Base-by-base conservation (phyloP, 30 jellyfish, hydroid and myxozoan genomes). In the Aurelia coerulea region DNA sequence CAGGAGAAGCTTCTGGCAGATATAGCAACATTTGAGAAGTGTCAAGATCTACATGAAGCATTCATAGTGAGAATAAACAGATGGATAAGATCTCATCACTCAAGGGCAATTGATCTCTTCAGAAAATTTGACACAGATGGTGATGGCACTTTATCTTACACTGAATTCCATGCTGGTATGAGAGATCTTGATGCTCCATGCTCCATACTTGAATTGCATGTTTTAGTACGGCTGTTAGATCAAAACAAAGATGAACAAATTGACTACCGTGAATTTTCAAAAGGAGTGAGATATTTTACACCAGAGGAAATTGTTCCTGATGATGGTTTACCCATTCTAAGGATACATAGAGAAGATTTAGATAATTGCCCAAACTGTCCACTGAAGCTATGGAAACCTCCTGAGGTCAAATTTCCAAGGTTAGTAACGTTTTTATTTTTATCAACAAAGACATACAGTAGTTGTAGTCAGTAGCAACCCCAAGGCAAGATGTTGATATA, bases 181-280 rank as follows among this genome's bases (percentile, higher is more conserved):
- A 37, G 94, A 68, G 97, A 90, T 69, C 90, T 90, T 16, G 79
- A 82, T 52, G 97, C 97, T 13, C 97, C 97, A 11, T 90, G 94
- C 79, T 68, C 87, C 16, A 52, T 16, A 16, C 29, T 90, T 17
- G 97, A 90, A 68, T 51, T 90, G 65, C 88, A 80, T 58, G 97
- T 90, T 35, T 74, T 90, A 23, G 89, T 94, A 66, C 76, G 83
- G 33, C 68, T 88, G 50, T 71, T 90, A 14, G 97, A 90, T 53
- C 65, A 52, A 51, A 71, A 90, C 74, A 70, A 68, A 4, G 80
- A 90, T 83, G 90, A 84, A 9, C 58, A 29, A n/a, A 37, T 90
- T 1, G 97, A 90, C 23, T 90, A 90, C 50, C 84, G 37, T 74
- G 97, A 90, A 68, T 90, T 90, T 51, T 51, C 97, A 73, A 79